Evolutionary conservation across 1,140 invertebrate genomes (phyloP), one percentile per base, ranked within the genome.

Genomic region (Scaptomyza hsui): DNA sequence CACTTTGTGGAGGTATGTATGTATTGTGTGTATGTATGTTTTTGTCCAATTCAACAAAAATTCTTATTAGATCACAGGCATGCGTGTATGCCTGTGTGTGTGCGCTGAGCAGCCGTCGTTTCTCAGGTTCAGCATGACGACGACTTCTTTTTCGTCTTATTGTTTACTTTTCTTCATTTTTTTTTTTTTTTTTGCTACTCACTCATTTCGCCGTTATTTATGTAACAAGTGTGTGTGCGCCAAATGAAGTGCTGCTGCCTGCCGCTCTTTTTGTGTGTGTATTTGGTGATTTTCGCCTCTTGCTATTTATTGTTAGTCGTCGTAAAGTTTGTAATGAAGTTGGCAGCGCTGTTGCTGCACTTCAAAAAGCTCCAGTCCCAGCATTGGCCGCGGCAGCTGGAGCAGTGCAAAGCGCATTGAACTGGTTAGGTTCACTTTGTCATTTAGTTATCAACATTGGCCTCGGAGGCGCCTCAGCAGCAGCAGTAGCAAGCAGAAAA

Each of bases 191-290:
- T 16, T 51, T 64, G 71, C 71, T 56, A 52, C 59, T 72, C 68
- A 82, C 82, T 88, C 78, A 67, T 75, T 88, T 81, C 75, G 82
- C 82, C 82, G 78, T 88, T 86, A 82, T 88, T 86, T 86, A 86
- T 88, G 75, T 86, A 86, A 86, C 82, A 86, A 88, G 82, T 88
- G 82, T 86, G 80, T 83, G 75, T 68, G 72, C 79, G 70, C 70
- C 78, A 81, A 82, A 81, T 81, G 59, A 81, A 77, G 79, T 79
- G 79, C 61, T 60, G 64, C 51, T 59, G 55, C 9, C 55, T 59
- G 53, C 52, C 57, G 45, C 24, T 53, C 6, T 16, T 56, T 26
- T 48, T 51, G 16, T 72, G 51, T 68, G 24, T 76, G 68, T 76
- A 61, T 81, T 76, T 77, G 56, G 69, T 63, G 62, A 68, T 80